A percentile compares a stretch with the other conserved stretches of the same genome.
Conservation (phyloP, 2,888 invertebrate genomes). For the Liodrosophila aerea region DNA sequence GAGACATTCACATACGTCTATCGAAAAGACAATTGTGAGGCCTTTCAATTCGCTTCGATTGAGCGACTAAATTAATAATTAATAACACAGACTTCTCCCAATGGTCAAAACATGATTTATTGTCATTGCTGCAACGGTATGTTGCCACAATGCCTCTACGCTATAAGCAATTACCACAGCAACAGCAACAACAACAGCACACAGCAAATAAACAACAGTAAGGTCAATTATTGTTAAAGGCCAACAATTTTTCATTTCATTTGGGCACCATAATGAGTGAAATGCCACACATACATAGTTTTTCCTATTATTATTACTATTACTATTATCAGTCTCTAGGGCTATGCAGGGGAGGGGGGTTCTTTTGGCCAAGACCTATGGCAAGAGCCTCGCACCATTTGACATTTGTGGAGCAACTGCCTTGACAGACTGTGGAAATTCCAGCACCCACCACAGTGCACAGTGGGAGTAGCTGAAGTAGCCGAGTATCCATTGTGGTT, state of each 20-base stretch:
- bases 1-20: conserved; percentile 30
- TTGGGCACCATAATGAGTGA: conserved; percentile 31
- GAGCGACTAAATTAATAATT: conserved; percentile 61
- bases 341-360: conserved; percentile 9
- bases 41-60: conserved; percentile 47
- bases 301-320: conserved; percentile 16
- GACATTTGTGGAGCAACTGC: conserved; percentile 17
- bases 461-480: conserved; percentile 5
- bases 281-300: conserved; percentile 31
- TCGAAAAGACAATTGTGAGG: conserved; percentile 34
- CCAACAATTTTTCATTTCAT: conserved; percentile 35
- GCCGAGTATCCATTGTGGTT: background rate
- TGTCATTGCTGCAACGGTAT: conserved; percentile 34
- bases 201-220: conserved; percentile 23
- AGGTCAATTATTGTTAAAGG: conserved; percentile 70
- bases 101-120: conserved; percentile 26
- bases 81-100: conserved; percentile 50
- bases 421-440: conserved; percentile 25
- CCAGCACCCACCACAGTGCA: background rate
- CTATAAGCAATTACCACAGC: conserved; percentile 49
- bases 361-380: background rate
- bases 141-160: conserved; percentile 27
- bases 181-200: conserved; percentile 14
- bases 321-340: conserved; percentile 24
- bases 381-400: conserved; percentile 2